Conservation (phyloP, 2,888 invertebrate genomes). For the Pseudococcus jackbeardsleyi region DNA sequence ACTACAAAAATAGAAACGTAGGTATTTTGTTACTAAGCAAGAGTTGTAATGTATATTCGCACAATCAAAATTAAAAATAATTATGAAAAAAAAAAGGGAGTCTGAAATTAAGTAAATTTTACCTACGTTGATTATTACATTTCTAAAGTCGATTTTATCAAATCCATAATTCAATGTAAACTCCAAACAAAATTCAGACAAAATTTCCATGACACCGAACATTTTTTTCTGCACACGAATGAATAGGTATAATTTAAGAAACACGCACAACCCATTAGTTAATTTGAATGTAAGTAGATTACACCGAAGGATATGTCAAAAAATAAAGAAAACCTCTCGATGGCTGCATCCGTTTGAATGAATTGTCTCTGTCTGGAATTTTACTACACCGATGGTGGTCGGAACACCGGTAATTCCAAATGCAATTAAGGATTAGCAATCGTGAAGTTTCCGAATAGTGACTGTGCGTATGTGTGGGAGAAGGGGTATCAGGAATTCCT, state of each 20-base stretch:
- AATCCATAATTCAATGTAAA: not conserved
- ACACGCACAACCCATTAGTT: not conserved
- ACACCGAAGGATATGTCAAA: conserved; percentile 21
- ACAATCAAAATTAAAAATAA: no score
- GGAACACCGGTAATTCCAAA: not conserved
- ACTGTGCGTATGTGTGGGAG: not conserved
- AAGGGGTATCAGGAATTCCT: conserved; percentile 61
- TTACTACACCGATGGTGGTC: not conserved
- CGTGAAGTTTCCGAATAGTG: not conserved
- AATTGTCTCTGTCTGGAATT: not conserved
- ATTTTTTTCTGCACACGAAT: not conserved
- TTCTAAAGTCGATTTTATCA: not conserved
- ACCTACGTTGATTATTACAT: no score
- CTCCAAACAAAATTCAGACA: not conserved
- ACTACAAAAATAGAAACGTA: no score
- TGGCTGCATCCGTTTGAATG: not conserved
- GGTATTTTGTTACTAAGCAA: no score
- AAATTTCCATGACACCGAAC: not conserved
- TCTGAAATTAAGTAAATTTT: no score
- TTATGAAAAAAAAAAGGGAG: no score
- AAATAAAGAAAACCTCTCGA: not conserved
- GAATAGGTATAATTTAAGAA: not conserved
- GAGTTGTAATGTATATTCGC: no score
- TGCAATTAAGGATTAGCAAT: conserved; percentile 43
- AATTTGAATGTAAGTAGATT: not conserved